phyloP scores from a whole-genome alignment of 1,140 invertebrate species.

The Lepidotrigona ventralis region DNA sequence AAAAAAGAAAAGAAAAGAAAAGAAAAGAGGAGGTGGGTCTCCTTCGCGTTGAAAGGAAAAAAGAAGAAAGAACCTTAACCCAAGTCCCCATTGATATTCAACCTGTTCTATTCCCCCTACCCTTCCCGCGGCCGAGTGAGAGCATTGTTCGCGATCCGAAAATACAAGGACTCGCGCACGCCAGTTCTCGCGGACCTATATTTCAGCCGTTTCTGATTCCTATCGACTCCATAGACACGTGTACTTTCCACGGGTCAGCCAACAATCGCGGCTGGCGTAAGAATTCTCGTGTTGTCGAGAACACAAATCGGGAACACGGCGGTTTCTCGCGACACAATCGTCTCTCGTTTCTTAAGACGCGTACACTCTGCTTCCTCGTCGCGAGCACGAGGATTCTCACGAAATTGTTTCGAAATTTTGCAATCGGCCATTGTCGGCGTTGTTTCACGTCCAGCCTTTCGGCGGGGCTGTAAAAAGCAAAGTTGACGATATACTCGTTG shows the following conservation, averaged over 20 bases:
- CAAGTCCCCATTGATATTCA: not conserved
- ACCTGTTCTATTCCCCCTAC: not conserved
- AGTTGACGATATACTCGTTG: not conserved
- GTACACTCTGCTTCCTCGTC: not conserved
- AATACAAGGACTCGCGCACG: not conserved
- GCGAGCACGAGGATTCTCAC: conserved; percentile 34
- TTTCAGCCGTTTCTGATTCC: conserved; percentile 7
- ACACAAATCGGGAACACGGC: conserved; percentile 41
- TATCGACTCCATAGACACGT: not conserved
- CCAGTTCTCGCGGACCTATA: not conserved
- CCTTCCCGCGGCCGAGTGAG: no score
- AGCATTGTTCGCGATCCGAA: not conserved
- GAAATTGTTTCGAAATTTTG: conserved; percentile 63
- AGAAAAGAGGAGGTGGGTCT: not conserved
- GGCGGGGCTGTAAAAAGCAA: not conserved
- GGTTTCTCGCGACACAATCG: conserved; percentile 50
- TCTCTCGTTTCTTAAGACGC: conserved; percentile 48
- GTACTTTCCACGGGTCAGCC: conserved; percentile 21
- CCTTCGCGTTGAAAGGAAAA: not conserved
- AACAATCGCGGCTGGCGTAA: conserved; percentile 47
- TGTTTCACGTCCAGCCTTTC: not conserved
- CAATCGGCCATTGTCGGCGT: conserved; percentile 48
- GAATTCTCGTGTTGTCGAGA: conserved; percentile 26
- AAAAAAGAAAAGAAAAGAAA: not conserved
- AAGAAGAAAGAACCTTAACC: not conserved